phyloP scores from a whole-genome alignment of 2,888 invertebrate species.

The Mystacides longicornis region DNA sequence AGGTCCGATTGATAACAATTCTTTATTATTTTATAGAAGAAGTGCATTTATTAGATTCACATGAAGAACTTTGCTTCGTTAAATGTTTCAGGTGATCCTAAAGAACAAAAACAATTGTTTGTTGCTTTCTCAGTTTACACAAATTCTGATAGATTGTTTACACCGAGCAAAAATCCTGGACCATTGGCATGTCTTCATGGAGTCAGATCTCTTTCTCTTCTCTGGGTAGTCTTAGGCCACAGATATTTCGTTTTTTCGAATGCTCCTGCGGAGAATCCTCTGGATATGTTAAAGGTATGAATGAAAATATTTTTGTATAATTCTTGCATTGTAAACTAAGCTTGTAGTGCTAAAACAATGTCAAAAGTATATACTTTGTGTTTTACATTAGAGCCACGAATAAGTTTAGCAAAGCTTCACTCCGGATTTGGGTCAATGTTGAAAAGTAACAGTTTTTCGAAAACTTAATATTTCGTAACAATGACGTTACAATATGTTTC shows the following conservation, averaged over 20 bases:
- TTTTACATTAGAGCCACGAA: too few species aligned
- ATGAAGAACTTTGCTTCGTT: too few species aligned
- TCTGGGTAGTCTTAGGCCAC: conserved; percentile 24
- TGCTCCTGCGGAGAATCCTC: not conserved
- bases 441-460: too few species aligned
- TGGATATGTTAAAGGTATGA: not conserved
- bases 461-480: too few species aligned
- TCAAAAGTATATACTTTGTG: too few species aligned
- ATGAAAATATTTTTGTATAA: too few species aligned
- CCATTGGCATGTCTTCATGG: conserved; percentile 22
- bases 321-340: too few species aligned
- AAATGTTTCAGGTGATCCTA: not conserved
- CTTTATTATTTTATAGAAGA: not conserved
- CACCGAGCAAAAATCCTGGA: conserved; percentile 7
- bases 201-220: conserved; percentile 22
- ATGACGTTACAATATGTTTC: too few species aligned
- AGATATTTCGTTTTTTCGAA: conserved; percentile 1
- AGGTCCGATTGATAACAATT: not conserved
- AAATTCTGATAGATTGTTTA: conserved; percentile 8
- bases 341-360: too few species aligned
- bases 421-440: too few species aligned
- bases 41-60: too few species aligned
- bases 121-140: conserved; percentile 13
- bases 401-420: too few species aligned
- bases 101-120: not conserved